These are phyloP conservation scores for Luffia ferchaultella DNA, from an alignment of 2,888 invertebrate species.

Conservation along the genomic window DNA sequence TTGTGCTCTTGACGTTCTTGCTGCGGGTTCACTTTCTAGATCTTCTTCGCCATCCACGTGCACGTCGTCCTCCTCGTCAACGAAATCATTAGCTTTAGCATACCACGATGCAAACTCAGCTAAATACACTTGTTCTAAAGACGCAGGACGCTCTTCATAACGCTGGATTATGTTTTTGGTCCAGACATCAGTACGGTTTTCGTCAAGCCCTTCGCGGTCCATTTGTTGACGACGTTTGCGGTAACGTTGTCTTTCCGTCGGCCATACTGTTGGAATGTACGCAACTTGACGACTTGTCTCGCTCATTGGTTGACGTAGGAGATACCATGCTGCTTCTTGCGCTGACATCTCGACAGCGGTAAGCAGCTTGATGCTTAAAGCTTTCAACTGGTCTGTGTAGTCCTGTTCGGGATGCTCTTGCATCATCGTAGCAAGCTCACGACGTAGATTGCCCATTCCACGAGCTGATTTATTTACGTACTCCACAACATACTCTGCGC, in stretches of 20 bases:
- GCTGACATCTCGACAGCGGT: constrained; percentile 25
- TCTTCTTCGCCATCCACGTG: constrained; percentile 22
- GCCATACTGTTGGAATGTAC: constrained; percentile 34
- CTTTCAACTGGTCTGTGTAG: no score
- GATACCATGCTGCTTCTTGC: constrained; percentile 36
- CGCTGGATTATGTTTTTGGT: constrained; percentile 22
- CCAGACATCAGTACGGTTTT: constrained; percentile 22
- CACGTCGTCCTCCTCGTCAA: constrained; percentile 25
- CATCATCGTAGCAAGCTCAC: no score
- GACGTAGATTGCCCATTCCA: no score
- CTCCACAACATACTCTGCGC: no score
- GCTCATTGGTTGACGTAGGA: constrained; percentile 38
- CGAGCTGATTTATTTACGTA: no score
- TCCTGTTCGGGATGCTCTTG: no score
- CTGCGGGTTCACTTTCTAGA: constrained; percentile 18
- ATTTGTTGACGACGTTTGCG: constrained; percentile 21
- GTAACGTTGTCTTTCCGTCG: constrained; percentile 22
- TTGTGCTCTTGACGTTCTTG: constrained; percentile 18
- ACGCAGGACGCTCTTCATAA: constrained; percentile 22
- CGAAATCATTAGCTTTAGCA: constrained; percentile 22
- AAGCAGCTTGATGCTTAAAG: no score
- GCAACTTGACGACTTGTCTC: constrained; percentile 21
- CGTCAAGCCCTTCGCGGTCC: constrained; percentile 20
- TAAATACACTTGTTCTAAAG: constrained; percentile 18
- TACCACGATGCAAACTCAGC: constrained; percentile 25